A percentile compares a stretch with the other conserved stretches of the same genome.
Conservation (phyloP, 1,140 invertebrate species). For the Lucilia cuprina region DNA sequence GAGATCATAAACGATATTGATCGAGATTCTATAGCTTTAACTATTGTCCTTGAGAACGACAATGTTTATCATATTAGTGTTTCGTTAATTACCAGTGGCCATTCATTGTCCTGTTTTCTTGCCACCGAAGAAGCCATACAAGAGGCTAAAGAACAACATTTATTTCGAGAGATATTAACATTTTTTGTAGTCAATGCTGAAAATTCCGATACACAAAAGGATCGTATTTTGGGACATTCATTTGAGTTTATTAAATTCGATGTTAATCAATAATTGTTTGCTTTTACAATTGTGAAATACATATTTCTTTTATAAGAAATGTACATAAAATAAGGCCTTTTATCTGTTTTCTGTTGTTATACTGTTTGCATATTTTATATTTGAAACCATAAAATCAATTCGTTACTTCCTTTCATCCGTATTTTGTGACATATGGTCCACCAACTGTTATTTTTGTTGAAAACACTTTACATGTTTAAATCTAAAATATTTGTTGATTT, state of each 20-base stretch:
- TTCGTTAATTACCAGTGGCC: conserved; percentile 37
- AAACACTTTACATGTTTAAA: too few species aligned
- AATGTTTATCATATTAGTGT: conserved; percentile 50
- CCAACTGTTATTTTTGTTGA: too few species aligned
- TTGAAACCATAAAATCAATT: too few species aligned
- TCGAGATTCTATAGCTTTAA: neutral
- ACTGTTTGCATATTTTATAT: too few species aligned
- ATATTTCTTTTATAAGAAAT: too few species aligned
- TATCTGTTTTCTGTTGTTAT: too few species aligned
- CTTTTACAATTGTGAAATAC: too few species aligned
- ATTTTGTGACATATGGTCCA: too few species aligned
- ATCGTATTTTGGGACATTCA: conserved; percentile 36
- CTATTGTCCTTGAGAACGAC: conserved; percentile 40
- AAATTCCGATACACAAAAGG: conserved; percentile 32
- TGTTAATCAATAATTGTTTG: too few species aligned
- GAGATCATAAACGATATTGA: neutral
- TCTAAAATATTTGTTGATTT: too few species aligned
- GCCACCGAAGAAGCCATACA: conserved; percentile 45
- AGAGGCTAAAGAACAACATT: conserved; percentile 40
- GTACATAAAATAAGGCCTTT: too few species aligned
- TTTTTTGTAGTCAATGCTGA: conserved; percentile 44
- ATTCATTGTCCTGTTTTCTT: conserved; percentile 45
- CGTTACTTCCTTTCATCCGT: too few species aligned
- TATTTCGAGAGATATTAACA: conserved; percentile 49
- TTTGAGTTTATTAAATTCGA: conserved; percentile 38